A percentile compares a stretch with the other conserved stretches of the same genome.
These are phyloP conservation scores for Tetranychus urticae DNA, from an alignment of 1,140 invertebrate species.

Conservation along the genomic window DNA sequence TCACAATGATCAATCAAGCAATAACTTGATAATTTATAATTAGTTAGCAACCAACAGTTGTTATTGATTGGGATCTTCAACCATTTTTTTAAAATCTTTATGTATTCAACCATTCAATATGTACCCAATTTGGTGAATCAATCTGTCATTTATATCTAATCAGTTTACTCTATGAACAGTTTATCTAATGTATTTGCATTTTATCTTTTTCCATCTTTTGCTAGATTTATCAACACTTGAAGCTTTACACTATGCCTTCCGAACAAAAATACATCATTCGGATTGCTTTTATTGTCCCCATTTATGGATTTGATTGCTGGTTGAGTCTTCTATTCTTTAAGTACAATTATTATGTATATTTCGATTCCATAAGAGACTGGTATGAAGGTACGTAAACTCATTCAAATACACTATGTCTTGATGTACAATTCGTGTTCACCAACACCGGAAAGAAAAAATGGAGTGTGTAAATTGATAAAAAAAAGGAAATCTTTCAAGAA, in stretches of 20 bases:
- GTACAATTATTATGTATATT: constrained; percentile 94
- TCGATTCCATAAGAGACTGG: constrained; percentile 94
- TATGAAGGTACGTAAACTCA: constrained; percentile 57
- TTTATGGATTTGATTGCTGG: constrained; percentile 96
- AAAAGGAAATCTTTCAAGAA: no score
- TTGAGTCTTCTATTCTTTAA: constrained; percentile 88
- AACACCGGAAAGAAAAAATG: no score
- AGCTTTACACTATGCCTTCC: constrained; percentile 58
- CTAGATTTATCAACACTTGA: constrained; percentile 85
- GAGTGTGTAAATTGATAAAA: no score
- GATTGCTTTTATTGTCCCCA: constrained; percentile 95
- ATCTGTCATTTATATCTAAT: no score
- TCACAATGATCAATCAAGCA: no score
- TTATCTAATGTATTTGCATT: not conserved
- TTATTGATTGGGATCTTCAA: no score
- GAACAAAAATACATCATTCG: constrained; percentile 98
- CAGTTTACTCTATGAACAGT: not conserved
- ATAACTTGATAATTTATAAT: no score
- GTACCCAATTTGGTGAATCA: no score
- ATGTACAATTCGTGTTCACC: no score
- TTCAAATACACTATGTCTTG: not conserved
- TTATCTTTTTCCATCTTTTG: constrained; percentile 17
- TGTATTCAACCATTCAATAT: no score
- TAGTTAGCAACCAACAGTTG: no score
- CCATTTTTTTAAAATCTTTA: no score